These are phyloP conservation scores for Callosobruchus maculatus DNA, from an alignment of 2,888 invertebrate genomes.

Conservation along the genomic window DNA sequence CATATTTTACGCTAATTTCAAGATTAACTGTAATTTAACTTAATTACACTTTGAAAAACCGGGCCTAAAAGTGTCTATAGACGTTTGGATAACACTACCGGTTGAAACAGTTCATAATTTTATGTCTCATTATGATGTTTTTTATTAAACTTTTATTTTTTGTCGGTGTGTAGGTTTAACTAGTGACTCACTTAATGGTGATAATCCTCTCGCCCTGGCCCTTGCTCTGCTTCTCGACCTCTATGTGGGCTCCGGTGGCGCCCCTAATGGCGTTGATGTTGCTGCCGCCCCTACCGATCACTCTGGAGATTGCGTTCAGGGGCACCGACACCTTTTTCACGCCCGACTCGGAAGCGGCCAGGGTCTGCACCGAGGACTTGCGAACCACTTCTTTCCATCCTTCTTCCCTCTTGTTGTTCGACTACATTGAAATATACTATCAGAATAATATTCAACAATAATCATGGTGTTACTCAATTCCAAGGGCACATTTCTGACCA, in stretches of 20 bases:
- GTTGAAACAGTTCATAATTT: too few species aligned
- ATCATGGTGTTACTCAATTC: too few species aligned
- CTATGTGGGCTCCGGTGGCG: constrained; percentile 95
- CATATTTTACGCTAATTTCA: too few species aligned
- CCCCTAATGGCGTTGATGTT: constrained; percentile 98
- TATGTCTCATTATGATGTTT: too few species aligned
- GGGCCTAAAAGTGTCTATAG: too few species aligned
- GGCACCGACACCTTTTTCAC: constrained; percentile 93
- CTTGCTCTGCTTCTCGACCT: constrained; percentile 96
- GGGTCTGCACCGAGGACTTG: constrained; percentile 54
- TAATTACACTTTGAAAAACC: too few species aligned
- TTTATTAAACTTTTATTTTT: too few species aligned
- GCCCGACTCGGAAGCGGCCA: constrained; percentile 50
- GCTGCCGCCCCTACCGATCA: constrained; percentile 95
- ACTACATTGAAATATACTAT: constrained; percentile 33
- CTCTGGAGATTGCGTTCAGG: constrained; percentile 90
- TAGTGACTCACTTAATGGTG: constrained; percentile 79
- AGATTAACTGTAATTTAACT: too few species aligned
- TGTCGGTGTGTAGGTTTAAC: too few species aligned
- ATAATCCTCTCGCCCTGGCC: constrained; percentile 92
- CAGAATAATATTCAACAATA: too few species aligned
- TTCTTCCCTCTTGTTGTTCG: constrained; percentile 71
- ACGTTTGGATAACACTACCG: too few species aligned
- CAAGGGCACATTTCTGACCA: too few species aligned
- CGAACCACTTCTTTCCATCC: constrained; percentile 87